Evolutionary conservation across 2,113 vertebrate genomes (phyloP).

Genomic region (Pagrus major): DNA sequence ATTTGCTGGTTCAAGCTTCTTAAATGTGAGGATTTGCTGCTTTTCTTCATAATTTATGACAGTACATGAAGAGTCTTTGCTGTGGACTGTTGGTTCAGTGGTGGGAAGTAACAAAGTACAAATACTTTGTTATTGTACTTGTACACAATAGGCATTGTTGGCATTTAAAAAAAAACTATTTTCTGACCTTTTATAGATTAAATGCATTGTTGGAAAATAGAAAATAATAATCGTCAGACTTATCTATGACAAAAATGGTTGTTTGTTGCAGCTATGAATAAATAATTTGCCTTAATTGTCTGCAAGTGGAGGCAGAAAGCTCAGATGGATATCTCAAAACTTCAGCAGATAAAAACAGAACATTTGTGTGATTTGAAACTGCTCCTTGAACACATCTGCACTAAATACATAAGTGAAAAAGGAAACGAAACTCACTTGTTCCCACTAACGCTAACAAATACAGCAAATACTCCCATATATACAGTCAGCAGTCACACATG

Average conservation of each 20-base stretch:
- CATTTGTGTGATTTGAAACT: neutral
- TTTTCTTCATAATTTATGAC: neutral
- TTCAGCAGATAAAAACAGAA: neutral
- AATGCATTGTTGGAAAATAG: neutral
- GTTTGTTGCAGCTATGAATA: neutral
- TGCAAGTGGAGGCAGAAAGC: neutral
- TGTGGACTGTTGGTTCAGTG: no score
- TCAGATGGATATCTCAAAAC: neutral
- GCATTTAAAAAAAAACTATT: no score
- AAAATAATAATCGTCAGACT: neutral
- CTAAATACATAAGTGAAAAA: neutral
- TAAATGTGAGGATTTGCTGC: no score
- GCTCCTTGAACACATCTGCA: neutral
- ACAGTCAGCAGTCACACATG: no score
- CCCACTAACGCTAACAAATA: neutral
- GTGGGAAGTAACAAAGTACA: no score
- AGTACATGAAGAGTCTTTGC: neutral
- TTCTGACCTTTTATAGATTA: no score
- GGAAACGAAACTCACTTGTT: neutral
- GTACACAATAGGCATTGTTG: no score
- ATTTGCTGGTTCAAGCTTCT: no score
- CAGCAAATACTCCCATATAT: no score
- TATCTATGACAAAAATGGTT: neutral
- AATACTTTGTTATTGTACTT: no score
- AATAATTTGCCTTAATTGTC: neutral